Evolutionary conservation across 2,113 vertebrate species (phyloP).

Genomic region (Telmatochromis bifrenatus): DNA sequence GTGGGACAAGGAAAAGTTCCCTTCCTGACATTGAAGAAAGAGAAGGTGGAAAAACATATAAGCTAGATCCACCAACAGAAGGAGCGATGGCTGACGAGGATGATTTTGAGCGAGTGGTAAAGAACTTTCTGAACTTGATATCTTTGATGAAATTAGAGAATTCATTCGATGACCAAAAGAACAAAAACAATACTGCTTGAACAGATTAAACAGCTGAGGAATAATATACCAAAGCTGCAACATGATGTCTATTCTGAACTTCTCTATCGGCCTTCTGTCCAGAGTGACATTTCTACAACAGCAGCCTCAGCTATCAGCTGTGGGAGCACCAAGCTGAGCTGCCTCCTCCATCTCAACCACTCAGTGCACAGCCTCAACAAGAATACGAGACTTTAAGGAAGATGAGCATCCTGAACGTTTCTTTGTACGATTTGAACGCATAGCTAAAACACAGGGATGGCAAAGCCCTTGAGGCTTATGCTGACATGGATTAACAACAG

Average conservation of each 20-base stretch:
- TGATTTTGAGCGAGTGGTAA: background rate
- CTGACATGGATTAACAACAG: background rate
- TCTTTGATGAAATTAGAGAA: background rate
- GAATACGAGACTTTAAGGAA: background rate
- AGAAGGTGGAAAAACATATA: background rate
- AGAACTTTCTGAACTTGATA: background rate
- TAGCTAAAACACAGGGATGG: background rate
- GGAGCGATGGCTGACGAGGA: background rate
- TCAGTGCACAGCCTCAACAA: background rate
- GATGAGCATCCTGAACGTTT: background rate
- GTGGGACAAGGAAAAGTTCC: background rate
- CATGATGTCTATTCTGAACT: background rate
- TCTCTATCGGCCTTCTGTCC: background rate
- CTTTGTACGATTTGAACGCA: background rate
- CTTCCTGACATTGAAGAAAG: background rate
- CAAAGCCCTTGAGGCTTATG: background rate
- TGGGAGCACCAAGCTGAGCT: background rate
- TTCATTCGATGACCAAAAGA: background rate
- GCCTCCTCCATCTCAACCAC: background rate
- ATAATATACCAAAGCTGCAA: background rate
- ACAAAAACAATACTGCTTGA: background rate
- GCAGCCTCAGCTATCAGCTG: background rate
- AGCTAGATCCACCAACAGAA: background rate
- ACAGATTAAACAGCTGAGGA: background rate
- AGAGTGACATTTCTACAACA: background rate